Percentiles rank a stretch among this genome's conserved stretches.
These are phyloP conservation scores for Andrena dorsata DNA, from an alignment of 2,888 invertebrate species.

Conservation along the genomic window DNA sequence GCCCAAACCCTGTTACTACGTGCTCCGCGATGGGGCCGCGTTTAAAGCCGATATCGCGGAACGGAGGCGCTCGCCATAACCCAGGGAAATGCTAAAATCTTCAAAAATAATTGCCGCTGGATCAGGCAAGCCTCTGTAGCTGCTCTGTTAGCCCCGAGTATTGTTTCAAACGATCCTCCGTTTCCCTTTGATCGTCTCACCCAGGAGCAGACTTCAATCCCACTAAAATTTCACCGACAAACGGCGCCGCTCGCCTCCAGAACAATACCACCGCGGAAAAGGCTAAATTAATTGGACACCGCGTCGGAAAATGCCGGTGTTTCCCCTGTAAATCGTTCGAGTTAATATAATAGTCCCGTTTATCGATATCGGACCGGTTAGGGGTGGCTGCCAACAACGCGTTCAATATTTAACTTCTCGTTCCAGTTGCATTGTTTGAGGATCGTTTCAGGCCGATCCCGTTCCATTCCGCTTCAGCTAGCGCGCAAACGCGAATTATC, in stretches of 20 bases:
- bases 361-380: slow-evolving; percentile 2
- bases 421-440: slow-evolving; percentile 40
- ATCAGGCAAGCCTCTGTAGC: background rate
- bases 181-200: background rate
- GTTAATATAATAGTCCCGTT: slow-evolving; percentile 26
- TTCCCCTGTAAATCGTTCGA: slow-evolving; percentile 16
- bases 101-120: background rate
- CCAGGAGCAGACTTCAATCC: background rate
- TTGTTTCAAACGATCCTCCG: background rate
- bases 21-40: slow-evolving; percentile 48
- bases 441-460: slow-evolving; percentile 21
- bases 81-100: slow-evolving; percentile 28
- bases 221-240: slow-evolving; percentile 2
- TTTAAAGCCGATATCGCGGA: slow-evolving; percentile 60
- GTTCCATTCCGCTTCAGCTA: slow-evolving; percentile 22
- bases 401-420: slow-evolving; percentile 53
- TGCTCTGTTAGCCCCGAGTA: background rate
- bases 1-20: slow-evolving; percentile 60
- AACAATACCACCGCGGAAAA: slow-evolving; percentile 5
- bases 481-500: slow-evolving; percentile 42
- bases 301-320: background rate
- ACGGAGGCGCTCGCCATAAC: slow-evolving; percentile 25
- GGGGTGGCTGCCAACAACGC: slow-evolving; percentile 34
- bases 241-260: background rate
- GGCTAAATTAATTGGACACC: slow-evolving; percentile 1